phyloP scores from a whole-genome alignment of 2,888 invertebrate genomes.

The Pecten maximus region DNA sequence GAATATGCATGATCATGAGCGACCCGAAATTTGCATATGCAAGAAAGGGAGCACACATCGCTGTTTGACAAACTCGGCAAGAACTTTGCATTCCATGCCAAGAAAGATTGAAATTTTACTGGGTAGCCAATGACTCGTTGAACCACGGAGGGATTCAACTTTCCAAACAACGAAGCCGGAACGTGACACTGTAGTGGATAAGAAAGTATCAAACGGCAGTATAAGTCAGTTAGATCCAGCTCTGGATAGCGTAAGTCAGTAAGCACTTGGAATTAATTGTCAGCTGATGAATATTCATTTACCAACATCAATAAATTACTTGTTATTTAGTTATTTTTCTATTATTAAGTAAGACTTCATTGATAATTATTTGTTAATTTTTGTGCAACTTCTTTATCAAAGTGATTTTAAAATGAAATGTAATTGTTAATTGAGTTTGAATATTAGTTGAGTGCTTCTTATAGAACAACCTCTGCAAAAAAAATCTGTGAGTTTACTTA shows the following conservation, averaged over 20 bases:
- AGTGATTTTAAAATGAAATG: not conserved
- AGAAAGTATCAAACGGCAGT: not conserved
- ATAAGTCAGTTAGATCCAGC: not conserved
- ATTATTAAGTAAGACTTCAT: not conserved
- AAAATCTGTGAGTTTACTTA: not conserved
- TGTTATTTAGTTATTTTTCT: not conserved
- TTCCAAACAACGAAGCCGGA: not conserved
- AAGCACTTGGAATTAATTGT: not conserved
- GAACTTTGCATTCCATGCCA: constrained; percentile 15
- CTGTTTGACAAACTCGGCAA: not conserved
- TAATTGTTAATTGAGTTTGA: not conserved
- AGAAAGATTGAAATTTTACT: constrained; percentile 30
- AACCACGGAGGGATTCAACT: constrained; percentile 26
- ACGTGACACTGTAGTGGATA: not conserved
- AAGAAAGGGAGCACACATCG: not conserved
- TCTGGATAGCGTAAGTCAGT: not conserved
- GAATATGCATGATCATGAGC: not conserved
- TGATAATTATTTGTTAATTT: not conserved
- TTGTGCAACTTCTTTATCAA: not conserved
- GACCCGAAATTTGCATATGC: not conserved
- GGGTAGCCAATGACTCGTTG: constrained; percentile 1
- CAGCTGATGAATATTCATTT: not conserved
- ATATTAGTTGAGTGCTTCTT: not conserved
- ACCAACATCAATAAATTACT: not conserved
- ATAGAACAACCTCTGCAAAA: not conserved